phyloP scores from a whole-genome alignment of 2,797 vertebrate genomes.

The Champsocephalus esox region DNA sequence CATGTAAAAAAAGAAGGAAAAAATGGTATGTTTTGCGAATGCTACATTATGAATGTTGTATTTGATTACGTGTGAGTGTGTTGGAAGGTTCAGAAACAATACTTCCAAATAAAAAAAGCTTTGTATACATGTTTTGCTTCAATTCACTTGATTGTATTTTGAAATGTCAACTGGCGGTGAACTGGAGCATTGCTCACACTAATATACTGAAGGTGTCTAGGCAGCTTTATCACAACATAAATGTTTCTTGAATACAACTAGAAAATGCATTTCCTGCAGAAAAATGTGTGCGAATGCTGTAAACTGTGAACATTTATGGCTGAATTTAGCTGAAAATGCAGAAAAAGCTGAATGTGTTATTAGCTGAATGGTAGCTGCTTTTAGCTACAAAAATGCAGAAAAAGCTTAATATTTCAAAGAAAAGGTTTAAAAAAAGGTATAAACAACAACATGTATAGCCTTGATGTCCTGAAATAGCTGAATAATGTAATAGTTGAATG shows the following conservation, averaged over 20 bases:
- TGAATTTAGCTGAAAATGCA: too few relatives aligned
- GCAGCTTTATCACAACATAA: background rate
- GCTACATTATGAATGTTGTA: slow-evolving; percentile 83
- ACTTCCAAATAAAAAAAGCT: slow-evolving; percentile 61
- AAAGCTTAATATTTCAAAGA: too few relatives aligned
- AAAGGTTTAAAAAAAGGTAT: too few relatives aligned
- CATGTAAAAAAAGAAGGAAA: slow-evolving; percentile 74
- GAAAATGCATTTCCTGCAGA: too few relatives aligned
- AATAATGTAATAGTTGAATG: too few relatives aligned
- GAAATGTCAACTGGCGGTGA: background rate
- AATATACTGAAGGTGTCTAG: background rate
- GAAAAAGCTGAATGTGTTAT: too few relatives aligned
- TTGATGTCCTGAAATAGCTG: too few relatives aligned
- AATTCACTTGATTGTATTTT: background rate
- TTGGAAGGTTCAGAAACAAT: slow-evolving; percentile 35
- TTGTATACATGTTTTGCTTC: slow-evolving; percentile 18
- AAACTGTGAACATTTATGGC: too few relatives aligned
- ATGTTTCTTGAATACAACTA: background rate
- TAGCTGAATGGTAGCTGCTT: too few relatives aligned
- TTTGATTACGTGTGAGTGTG: slow-evolving; percentile 88
- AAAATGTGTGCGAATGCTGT: too few relatives aligned
- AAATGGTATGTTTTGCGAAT: slow-evolving; percentile 81
- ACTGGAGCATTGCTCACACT: background rate
- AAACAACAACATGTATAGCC: too few relatives aligned
- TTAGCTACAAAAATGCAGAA: too few relatives aligned